Conservation (phyloP, 2,797 vertebrate species). For the Synanceia verrucosa region DNA sequence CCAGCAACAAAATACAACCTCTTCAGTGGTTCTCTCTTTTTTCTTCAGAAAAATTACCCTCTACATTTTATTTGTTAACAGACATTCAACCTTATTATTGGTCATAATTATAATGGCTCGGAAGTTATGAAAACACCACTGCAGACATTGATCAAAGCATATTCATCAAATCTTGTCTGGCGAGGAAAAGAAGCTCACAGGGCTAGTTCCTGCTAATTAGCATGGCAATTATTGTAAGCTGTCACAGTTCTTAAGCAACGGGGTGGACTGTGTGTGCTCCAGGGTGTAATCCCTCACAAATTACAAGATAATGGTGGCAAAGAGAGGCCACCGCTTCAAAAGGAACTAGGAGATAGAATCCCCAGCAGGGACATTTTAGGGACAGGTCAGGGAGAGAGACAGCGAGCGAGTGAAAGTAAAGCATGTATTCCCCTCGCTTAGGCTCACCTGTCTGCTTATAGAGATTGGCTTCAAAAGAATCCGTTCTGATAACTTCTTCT, state of each 20-base stretch:
- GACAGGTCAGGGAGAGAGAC: slow-evolving; percentile 54
- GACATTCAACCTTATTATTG: slow-evolving; percentile 8
- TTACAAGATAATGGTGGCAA: slow-evolving; percentile 84
- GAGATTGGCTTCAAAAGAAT: slow-evolving; percentile 23
- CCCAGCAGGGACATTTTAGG: slow-evolving; percentile 79
- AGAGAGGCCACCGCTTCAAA: slow-evolving; percentile 79
- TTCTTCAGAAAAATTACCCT: slow-evolving; percentile 1
- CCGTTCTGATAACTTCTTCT: slow-evolving; percentile 1
- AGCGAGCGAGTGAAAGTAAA: slow-evolving; percentile 40
- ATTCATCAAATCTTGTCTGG: slow-evolving; percentile 77
- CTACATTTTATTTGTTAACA: slow-evolving; percentile 17
- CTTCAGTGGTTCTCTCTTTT: neutral
- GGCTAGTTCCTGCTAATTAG: slow-evolving; percentile 79
- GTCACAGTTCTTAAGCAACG: slow-evolving; percentile 84
- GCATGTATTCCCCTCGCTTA: slow-evolving; percentile 53
- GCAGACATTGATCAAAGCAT: slow-evolving; percentile 69
- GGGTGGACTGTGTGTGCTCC: slow-evolving; percentile 76
- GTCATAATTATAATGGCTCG: slow-evolving; percentile 25
- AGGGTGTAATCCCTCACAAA: slow-evolving; percentile 83
- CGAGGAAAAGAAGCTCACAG: slow-evolving; percentile 65
- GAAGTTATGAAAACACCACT: slow-evolving; percentile 45
- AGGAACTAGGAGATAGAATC: slow-evolving; percentile 78
- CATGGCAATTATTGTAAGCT: slow-evolving; percentile 85
- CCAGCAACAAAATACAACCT: neutral
- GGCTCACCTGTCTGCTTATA: slow-evolving; percentile 23